Conservation (phyloP, 2,113 vertebrate genomes). For the Acrocephalus kingi region DNA sequence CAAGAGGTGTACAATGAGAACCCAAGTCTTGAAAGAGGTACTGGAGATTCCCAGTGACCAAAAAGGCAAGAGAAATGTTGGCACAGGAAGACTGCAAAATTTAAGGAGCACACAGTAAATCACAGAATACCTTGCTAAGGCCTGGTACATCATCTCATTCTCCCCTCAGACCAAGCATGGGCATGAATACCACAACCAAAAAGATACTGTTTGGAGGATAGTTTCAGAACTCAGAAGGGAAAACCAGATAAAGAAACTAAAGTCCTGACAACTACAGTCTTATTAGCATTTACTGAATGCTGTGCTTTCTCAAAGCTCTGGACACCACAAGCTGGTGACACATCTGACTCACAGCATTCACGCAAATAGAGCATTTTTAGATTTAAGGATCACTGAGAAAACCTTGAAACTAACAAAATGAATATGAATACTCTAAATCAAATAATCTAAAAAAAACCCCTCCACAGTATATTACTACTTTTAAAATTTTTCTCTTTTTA, state of each 20-base stretch:
- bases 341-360: not conserved
- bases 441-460: not conserved
- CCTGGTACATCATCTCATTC: not conserved
- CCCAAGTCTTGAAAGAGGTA: not conserved
- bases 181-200: not conserved
- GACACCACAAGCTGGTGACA: not conserved
- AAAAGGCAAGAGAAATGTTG: not conserved
- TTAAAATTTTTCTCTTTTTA: not conserved
- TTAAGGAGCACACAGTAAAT: not conserved
- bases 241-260: not conserved
- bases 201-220: not conserved
- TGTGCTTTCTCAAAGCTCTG: not conserved
- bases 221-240: not conserved
- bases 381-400: not conserved
- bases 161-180: not conserved
- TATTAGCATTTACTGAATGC: not conserved
- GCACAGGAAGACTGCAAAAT: not conserved
- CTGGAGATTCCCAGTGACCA: not conserved
- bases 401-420: not conserved
- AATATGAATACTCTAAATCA: not conserved
- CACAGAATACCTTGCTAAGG: not conserved
- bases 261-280: not conserved
- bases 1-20: not conserved
- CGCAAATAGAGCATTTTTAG: not conserved
- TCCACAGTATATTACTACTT: not conserved